phyloP scores from a whole-genome alignment of 2,888 invertebrate genomes.

The Amiota communis region DNA sequence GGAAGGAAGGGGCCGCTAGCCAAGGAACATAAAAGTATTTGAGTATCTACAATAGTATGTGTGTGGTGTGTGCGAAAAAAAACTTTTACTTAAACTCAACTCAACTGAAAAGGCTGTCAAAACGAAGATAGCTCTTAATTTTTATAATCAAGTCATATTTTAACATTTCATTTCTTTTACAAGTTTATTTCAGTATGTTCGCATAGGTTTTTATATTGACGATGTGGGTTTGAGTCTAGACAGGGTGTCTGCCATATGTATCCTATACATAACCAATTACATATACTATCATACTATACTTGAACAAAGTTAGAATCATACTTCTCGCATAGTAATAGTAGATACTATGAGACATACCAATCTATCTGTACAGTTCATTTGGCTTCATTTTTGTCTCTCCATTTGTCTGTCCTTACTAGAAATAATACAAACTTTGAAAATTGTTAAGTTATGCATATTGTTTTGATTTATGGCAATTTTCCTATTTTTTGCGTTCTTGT shows the following conservation, averaged over 20 bases:
- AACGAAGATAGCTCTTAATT: conserved; percentile 28
- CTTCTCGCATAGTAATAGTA: too few species aligned
- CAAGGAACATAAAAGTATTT: too few species aligned
- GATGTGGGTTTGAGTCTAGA: conserved; percentile 12
- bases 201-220: background rate
- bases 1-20: background rate
- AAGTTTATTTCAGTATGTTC: background rate
- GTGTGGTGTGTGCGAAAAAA: background rate
- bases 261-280: too few species aligned
- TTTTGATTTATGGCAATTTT: conserved; percentile 24
- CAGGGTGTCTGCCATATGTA: conserved; percentile 21
- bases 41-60: too few species aligned
- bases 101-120: conserved; percentile 13
- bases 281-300: too few species aligned
- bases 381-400: background rate
- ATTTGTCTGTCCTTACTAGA: background rate
- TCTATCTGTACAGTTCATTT: conserved; percentile 21
- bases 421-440: conserved; percentile 18
- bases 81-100: background rate
- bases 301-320: too few species aligned
- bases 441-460: conserved; percentile 28
- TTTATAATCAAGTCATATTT: conserved; percentile 31
- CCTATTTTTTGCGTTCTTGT: background rate
- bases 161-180: conserved; percentile 13
- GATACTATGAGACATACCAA: too few species aligned